Evolutionary conservation across 2,888 invertebrate species (phyloP).

Genomic region (Microctonus brassicae): DNA sequence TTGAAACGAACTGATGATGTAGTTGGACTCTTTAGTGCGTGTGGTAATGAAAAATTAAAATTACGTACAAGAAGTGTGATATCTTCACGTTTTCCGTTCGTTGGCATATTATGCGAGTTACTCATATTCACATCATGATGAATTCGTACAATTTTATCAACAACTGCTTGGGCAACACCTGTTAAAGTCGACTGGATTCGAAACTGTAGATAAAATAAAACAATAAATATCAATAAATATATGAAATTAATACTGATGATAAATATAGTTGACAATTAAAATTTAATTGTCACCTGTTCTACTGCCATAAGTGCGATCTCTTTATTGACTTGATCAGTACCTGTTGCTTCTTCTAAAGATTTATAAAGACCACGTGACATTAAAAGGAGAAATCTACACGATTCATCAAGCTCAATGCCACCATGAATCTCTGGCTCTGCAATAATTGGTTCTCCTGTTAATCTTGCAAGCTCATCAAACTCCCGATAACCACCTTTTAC

Average conservation of each 20-base stretch:
- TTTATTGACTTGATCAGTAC: conserved; percentile 84
- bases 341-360: conserved; percentile 84
- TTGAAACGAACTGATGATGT: conserved; percentile 75
- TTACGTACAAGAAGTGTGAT: conserved; percentile 88
- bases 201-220: conserved; percentile 72
- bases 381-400: conserved; percentile 85
- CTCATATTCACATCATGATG: conserved; percentile 84
- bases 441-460: conserved; percentile 83
- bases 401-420: conserved; percentile 83
- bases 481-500: conserved; percentile 90
- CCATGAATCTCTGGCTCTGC: conserved; percentile 88
- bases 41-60: conserved; percentile 84
- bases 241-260: conserved; percentile 3
- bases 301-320: conserved; percentile 84
- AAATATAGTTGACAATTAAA: neutral
- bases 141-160: conserved; percentile 86
- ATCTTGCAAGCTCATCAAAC: conserved; percentile 80
- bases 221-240: conserved; percentile 27
- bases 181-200: conserved; percentile 82
- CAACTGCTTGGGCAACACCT: conserved; percentile 87
- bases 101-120: conserved; percentile 68
- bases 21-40: conserved; percentile 73
- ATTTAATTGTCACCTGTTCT: conserved; percentile 74
- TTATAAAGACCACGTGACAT: conserved; percentile 90
- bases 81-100: conserved; percentile 80